phyloP scores from a whole-genome alignment of 1,140 invertebrate species.

The Amyelois transitella region DNA sequence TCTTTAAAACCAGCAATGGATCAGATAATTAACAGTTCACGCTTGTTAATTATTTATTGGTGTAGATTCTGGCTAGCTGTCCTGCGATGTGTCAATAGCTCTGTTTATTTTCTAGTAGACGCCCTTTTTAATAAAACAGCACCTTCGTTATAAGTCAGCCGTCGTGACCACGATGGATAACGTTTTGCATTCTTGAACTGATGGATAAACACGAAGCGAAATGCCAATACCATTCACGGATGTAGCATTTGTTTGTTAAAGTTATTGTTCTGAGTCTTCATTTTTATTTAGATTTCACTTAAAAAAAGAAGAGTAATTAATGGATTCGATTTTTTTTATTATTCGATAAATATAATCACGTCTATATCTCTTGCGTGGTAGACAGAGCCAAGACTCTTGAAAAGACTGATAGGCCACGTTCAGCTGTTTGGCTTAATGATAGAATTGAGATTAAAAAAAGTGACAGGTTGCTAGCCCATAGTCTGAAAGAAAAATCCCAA shows the following conservation, averaged over 20 bases:
- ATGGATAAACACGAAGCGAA: conserved; percentile 31
- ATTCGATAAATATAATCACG: no score
- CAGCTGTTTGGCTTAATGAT: no score
- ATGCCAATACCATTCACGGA: conserved; percentile 54
- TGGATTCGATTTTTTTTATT: no score
- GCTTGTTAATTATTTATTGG: neutral
- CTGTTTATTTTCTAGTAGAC: conserved; percentile 63
- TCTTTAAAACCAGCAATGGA: neutral
- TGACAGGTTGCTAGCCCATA: no score
- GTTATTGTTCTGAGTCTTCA: conserved; percentile 20
- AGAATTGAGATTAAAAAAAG: no score
- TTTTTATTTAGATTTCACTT: no score
- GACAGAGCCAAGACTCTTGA: no score
- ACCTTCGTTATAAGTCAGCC: conserved; percentile 53
- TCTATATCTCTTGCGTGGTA: no score
- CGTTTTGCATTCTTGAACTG: conserved; percentile 43
- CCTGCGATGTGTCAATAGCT: conserved; percentile 56
- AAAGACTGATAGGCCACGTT: no score
- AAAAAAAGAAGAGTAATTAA: no score
- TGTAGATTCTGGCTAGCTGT: conserved; percentile 3
- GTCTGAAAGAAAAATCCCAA: no score
- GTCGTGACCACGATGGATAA: conserved; percentile 44
- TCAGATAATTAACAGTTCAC: neutral
- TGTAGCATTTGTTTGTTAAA: no score
- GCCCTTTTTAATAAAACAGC: conserved; percentile 58